Evolutionary conservation across 2,888 invertebrate species (phyloP), one percentile per base, ranked within the genome.

Genomic region (Ormyrus nitidulus): DNA sequence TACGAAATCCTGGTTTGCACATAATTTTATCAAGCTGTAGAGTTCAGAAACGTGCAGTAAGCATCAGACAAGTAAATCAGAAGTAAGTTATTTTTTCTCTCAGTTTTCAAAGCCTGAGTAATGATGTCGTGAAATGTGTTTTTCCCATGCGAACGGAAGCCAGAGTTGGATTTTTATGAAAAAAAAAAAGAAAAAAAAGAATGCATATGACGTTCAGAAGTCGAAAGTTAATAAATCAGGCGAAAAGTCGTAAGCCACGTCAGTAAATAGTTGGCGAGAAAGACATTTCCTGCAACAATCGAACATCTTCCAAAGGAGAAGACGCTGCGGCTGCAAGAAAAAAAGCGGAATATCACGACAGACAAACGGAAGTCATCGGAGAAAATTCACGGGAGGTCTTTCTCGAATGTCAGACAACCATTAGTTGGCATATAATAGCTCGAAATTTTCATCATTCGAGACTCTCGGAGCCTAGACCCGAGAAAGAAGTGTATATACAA

Each of bases 361-460:
- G 76, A 79, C 72, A 81, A 53, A 79, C 79, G 83, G 81, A 83
- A 78, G 81, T 79, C 82, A 58, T 62, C 46, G 19, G n/a, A 54
- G 44, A 51, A 71, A 66, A 72, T 76, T 75, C 75, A 78, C 74
- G 78, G 81, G 78, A 81, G 78, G 81, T 81, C 77, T 48, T 5
- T 5, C 54, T 19, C 61, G 59, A 54, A 11, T 69, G 62, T 68
- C 56, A 48, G 46, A 49, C 48, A n/a, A 72, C 54, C 76, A 80
- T 80, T 76, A 80, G 69, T 34, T 13, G 7, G 51, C 46, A 9
- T 49, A 44, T 62, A 56, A 69, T 64, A 44, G 73, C n/a, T 71
- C 13, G 54, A 68, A 19, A 59, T 34, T 34, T 34, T 34, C 34
- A 34, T 34, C 34, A 34, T 34, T 34, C 4, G 2, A 34, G 34